Evolutionary conservation across 2,797 vertebrate species (phyloP).

Genomic region (Danio choprae): DNA sequence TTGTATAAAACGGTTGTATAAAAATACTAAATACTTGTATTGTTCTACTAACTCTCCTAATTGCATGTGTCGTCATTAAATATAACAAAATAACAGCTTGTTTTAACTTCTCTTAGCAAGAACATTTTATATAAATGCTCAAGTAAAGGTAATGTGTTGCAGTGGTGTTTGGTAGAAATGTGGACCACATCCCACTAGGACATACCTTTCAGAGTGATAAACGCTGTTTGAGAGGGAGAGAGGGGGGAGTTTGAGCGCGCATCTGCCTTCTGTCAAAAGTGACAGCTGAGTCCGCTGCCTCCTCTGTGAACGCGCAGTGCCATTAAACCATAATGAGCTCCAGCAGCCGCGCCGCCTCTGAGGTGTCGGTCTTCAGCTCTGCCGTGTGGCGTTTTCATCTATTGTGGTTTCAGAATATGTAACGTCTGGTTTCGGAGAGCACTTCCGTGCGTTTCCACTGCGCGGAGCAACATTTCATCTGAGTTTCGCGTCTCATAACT

Average conservation of each 20-base stretch:
- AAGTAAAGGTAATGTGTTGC: not conserved
- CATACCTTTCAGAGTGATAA: constrained; percentile 14
- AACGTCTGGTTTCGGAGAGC: not conserved
- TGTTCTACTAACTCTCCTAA: no score
- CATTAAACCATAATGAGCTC: constrained; percentile 12
- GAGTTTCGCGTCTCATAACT: not conserved
- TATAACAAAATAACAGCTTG: no score
- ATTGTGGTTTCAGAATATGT: not conserved
- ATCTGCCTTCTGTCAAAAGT: constrained; percentile 74
- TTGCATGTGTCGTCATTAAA: no score
- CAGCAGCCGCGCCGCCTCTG: not conserved
- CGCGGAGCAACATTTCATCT: not conserved
- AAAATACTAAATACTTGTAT: no score
- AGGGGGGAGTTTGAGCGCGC: constrained; percentile 62
- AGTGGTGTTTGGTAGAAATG: not conserved
- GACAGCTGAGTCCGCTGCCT: constrained; percentile 49
- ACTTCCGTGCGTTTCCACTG: not conserved
- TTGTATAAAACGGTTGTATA: no score
- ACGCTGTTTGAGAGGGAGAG: not conserved
- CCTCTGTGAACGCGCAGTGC: not conserved
- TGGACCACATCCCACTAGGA: constrained; percentile 18
- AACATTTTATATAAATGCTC: not conserved
- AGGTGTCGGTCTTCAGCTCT: not conserved
- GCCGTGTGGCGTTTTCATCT: not conserved
- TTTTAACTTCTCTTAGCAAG: no score